Percentiles rank a stretch among this genome's conserved stretches.
phyloP scores from a whole-genome alignment of 2,888 invertebrate genomes.

The Andricus quercusramuli region DNA sequence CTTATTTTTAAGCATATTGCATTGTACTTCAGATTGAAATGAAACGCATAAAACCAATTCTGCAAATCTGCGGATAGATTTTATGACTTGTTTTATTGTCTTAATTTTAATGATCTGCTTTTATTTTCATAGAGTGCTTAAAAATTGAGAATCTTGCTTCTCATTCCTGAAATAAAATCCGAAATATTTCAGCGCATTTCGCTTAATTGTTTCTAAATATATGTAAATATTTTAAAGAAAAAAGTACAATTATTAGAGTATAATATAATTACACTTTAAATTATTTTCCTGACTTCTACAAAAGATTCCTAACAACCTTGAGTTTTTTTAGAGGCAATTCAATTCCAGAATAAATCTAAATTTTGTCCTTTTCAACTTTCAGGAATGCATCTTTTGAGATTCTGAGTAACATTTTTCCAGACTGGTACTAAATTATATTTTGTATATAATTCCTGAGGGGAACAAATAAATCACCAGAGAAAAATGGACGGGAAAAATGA shows the following conservation, averaged over 20 bases:
- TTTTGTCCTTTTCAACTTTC: background rate
- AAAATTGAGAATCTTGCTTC: conserved; percentile 49
- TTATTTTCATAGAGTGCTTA: background rate
- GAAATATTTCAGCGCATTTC: background rate
- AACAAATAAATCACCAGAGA: background rate
- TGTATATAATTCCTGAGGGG: background rate
- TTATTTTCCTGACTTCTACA: too few species aligned
- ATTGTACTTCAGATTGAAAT: background rate
- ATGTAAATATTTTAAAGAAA: background rate
- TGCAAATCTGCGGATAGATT: background rate
- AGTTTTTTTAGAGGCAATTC: too few species aligned
- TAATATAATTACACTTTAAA: background rate
- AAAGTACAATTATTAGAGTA: background rate
- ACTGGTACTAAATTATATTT: background rate
- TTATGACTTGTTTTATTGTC: background rate
- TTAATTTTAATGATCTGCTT: background rate
- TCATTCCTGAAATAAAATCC: conserved; percentile 45
- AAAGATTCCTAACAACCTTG: too few species aligned
- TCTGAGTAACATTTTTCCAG: background rate
- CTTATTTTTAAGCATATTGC: background rate
- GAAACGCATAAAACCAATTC: background rate
- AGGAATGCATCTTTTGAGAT: background rate
- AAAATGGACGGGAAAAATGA: conserved; percentile 12
- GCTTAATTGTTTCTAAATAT: background rate
- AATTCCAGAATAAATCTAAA: background rate